Conservation (phyloP, 2,888 invertebrate genomes). For the Plagodis pulveraria region DNA sequence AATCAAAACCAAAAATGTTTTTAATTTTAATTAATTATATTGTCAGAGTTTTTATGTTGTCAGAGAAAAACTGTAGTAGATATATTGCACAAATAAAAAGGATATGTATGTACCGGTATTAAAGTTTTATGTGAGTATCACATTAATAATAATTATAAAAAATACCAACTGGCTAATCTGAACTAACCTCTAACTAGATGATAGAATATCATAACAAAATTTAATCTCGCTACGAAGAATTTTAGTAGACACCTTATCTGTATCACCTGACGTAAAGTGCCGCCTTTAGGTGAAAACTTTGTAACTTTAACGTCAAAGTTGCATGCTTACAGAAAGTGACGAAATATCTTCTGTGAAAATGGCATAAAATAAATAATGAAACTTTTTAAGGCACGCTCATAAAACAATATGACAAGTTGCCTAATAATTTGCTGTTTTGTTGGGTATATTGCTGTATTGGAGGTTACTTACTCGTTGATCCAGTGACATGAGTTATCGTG, state of each 20-base stretch:
- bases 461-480: too few species aligned
- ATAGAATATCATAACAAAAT: background rate
- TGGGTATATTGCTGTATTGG: background rate
- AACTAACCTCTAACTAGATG: too few species aligned
- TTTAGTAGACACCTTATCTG: background rate
- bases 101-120: too few species aligned
- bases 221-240: constrained; percentile 3
- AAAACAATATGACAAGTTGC: background rate
- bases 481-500: too few species aligned
- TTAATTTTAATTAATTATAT: too few species aligned
- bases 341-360: background rate
- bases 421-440: background rate
- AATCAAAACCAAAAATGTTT: too few species aligned
- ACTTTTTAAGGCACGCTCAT: background rate
- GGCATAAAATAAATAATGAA: background rate
- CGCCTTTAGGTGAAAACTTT: background rate
- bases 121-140: too few species aligned
- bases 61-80: too few species aligned
- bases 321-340: background rate
- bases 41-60: too few species aligned
- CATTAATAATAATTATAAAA: too few species aligned
- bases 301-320: background rate
- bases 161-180: too few species aligned
- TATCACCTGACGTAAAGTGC: background rate
- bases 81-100: too few species aligned